These are phyloP conservation scores for Corythoichthys intestinalis DNA, from an alignment of 2,113 vertebrate genomes.

Conservation along the genomic window DNA sequence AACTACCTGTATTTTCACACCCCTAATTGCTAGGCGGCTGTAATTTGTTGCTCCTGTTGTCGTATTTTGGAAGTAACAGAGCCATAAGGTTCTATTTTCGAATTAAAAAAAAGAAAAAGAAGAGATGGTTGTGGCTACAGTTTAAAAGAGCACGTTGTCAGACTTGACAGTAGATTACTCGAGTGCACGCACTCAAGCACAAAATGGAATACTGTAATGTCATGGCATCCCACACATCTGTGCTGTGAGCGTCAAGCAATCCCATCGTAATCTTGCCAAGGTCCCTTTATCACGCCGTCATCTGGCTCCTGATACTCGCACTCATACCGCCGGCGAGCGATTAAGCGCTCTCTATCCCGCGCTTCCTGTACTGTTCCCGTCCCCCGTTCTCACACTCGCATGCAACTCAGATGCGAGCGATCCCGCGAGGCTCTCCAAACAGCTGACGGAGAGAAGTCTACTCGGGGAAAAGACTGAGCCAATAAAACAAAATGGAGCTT, in stretches of 20 bases:
- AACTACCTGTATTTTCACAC: too few species aligned
- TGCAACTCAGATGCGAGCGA: constrained; percentile 43
- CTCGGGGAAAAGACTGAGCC: constrained; percentile 39
- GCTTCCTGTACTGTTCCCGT: constrained; percentile 26
- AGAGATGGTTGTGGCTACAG: background rate
- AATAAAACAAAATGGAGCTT: constrained; percentile 52
- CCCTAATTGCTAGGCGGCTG: too few species aligned
- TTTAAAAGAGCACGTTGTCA: background rate
- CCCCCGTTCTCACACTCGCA: constrained; percentile 26
- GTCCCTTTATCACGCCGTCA: constrained; percentile 36
- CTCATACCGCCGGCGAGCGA: constrained; percentile 43
- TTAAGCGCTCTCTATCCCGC: constrained; percentile 39
- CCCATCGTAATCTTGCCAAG: constrained; percentile 46
- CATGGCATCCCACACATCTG: constrained; percentile 46
- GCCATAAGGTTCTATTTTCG: background rate
- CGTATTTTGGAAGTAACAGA: background rate
- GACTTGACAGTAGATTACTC: constrained; percentile 41
- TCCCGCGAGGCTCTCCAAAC: constrained; percentile 27
- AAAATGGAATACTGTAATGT: constrained; percentile 31
- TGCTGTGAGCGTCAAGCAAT: constrained; percentile 45
- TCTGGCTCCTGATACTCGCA: constrained; percentile 47
- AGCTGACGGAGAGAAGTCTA: constrained; percentile 46
- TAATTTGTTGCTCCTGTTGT: background rate
- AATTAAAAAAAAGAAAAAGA: background rate
- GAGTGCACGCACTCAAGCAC: constrained; percentile 31